Conservation (phyloP, 2,113 vertebrate species). For the Heloderma charlesbogerti region DNA sequence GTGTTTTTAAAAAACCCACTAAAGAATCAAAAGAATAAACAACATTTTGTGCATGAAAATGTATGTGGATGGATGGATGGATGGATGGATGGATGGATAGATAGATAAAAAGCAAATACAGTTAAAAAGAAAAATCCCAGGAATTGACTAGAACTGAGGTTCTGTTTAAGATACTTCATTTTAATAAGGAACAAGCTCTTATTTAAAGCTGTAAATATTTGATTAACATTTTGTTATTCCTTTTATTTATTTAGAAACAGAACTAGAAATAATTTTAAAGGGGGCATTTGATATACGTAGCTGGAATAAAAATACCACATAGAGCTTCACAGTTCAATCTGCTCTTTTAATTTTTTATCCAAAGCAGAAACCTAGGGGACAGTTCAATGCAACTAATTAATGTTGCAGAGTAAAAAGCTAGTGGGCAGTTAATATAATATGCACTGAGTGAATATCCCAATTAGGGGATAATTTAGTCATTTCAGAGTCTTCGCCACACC, state of each 20-base stretch:
- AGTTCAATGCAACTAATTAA: slow-evolving; percentile 73
- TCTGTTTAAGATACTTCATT: slow-evolving; percentile 52
- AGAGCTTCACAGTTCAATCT: slow-evolving; percentile 71
- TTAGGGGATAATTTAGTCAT: slow-evolving; percentile 69
- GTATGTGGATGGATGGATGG: no score
- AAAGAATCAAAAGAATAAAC: slow-evolving; percentile 9
- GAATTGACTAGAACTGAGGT: slow-evolving; percentile 22
- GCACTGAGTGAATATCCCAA: slow-evolving; percentile 72
- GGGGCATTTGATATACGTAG: slow-evolving; percentile 42
- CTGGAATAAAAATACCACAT: slow-evolving; percentile 29
- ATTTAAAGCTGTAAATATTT: slow-evolving; percentile 66
- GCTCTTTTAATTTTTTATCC: slow-evolving; percentile 78
- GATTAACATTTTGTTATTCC: slow-evolving; percentile 63
- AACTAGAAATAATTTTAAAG: slow-evolving; percentile 29
- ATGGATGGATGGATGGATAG: slow-evolving; percentile 48
- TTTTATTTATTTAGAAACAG: slow-evolving; percentile 53
- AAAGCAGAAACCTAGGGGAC: slow-evolving; percentile 64
- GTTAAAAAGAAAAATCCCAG: slow-evolving; percentile 56
- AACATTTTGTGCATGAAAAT: slow-evolving; percentile 2
- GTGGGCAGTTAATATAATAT: slow-evolving; percentile 72
- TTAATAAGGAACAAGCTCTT: slow-evolving; percentile 58
- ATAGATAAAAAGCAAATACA: slow-evolving; percentile 61
- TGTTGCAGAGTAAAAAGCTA: slow-evolving; percentile 64
- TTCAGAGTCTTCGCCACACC: not conserved
- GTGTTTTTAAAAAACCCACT: not conserved